phyloP scores from a whole-genome alignment of 1,140 invertebrate species.

The Aphidius ervi region DNA sequence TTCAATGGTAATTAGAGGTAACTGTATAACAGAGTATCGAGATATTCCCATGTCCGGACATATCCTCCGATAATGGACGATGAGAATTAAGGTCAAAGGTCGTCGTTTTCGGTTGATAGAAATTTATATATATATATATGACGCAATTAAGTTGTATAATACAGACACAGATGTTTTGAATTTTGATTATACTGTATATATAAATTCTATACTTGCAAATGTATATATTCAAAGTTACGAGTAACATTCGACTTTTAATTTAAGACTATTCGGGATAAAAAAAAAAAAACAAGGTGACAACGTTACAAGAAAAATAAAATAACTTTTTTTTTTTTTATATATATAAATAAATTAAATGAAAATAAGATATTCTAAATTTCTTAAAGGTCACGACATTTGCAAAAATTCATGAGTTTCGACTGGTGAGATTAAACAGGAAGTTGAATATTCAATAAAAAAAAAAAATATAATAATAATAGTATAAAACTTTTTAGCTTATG shows the following conservation, averaged over 20 bases:
- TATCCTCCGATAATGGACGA: not conserved
- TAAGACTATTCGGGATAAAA: too few species aligned
- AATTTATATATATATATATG: constrained; percentile 12
- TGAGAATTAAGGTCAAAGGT: constrained; percentile 23
- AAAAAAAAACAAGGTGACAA: too few species aligned
- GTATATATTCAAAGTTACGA: too few species aligned
- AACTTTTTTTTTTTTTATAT: too few species aligned
- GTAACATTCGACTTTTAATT: too few species aligned
- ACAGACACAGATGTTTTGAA: not conserved
- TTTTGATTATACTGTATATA: not conserved
- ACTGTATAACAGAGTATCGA: not conserved
- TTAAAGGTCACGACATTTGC: too few species aligned
- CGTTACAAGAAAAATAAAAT: too few species aligned
- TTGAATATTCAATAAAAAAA: constrained; percentile 3
- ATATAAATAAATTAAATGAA: too few species aligned
- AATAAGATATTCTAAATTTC: too few species aligned
- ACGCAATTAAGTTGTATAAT: not conserved
- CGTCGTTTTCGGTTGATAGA: not conserved
- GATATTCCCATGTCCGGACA: not conserved
- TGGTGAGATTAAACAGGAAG: too few species aligned
- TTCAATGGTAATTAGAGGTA: not conserved
- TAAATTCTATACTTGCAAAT: too few species aligned
- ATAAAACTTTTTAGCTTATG: constrained; percentile 25
- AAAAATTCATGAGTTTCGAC: too few species aligned
- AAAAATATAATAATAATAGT: constrained; percentile 3